These are phyloP conservation scores for Aspidiotus destructor DNA, from an alignment of 2,888 invertebrate genomes.

Conservation along the genomic window DNA sequence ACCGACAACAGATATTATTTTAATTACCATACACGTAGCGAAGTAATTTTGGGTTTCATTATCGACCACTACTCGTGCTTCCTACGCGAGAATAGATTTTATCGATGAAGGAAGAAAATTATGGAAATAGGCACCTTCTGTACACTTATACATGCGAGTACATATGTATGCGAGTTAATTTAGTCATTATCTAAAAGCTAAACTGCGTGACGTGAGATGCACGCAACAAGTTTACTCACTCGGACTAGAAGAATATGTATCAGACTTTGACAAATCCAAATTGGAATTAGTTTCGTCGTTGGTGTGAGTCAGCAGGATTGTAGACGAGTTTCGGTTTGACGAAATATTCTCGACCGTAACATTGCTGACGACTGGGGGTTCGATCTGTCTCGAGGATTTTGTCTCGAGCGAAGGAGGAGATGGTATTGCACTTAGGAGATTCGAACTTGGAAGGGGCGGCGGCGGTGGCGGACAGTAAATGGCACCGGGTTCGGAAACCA, in stretches of 20 bases:
- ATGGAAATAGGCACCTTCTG: neutral
- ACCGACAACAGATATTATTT: neutral
- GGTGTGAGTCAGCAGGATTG: constrained; percentile 18
- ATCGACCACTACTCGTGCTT: neutral
- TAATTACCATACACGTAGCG: neutral
- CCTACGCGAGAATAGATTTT: neutral
- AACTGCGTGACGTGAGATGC: neutral
- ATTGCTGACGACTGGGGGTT: neutral
- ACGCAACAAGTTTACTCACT: constrained; percentile 11
- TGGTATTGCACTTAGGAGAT: neutral
- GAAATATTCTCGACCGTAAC: constrained; percentile 23
- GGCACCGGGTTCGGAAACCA: constrained; percentile 50
- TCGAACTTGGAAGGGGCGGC: constrained; percentile 48
- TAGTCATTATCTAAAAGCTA: too few species aligned
- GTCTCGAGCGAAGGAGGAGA: neutral
- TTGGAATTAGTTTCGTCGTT: neutral
- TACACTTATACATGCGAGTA: neutral
- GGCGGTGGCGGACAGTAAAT: constrained; percentile 54
- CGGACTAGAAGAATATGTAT: constrained; percentile 31
- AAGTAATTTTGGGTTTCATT: neutral
- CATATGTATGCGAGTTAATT: too few species aligned
- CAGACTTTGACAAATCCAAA: constrained; percentile 15
- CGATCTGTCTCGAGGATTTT: constrained; percentile 6
- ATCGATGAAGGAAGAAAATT: neutral
- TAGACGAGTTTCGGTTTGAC: constrained; percentile 18